Percentiles rank a stretch among this genome's conserved stretches.
These are phyloP conservation scores for Reticulitermes lucifugus DNA, from an alignment of 2,888 invertebrate species.

Conservation along the genomic window DNA sequence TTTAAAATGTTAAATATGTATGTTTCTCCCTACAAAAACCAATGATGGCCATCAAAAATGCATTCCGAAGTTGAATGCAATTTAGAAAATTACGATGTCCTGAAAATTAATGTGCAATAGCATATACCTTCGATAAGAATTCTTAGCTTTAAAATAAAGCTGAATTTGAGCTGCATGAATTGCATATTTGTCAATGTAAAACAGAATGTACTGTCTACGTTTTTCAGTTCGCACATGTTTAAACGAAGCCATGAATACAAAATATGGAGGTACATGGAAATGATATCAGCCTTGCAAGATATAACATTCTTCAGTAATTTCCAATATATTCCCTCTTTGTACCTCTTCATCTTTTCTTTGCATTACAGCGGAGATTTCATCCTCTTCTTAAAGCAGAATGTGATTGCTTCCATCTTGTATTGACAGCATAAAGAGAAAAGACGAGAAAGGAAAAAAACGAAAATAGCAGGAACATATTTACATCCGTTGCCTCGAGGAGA, in stretches of 20 bases:
- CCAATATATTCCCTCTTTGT: conserved; percentile 22
- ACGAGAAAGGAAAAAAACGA: background rate
- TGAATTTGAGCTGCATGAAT: background rate
- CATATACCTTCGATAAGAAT: background rate
- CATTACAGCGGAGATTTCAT: conserved; percentile 10
- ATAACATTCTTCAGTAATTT: conserved; percentile 22
- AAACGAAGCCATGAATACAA: conserved; percentile 1
- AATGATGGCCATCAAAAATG: background rate
- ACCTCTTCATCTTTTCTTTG: conserved; percentile 5
- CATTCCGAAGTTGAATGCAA: background rate
- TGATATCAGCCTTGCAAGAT: conserved; percentile 18
- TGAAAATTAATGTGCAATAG: conserved; percentile 2
- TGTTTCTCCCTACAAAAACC: background rate
- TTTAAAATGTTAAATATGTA: background rate
- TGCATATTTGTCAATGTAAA: background rate
- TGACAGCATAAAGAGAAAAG: conserved; percentile 34
- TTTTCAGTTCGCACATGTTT: background rate
- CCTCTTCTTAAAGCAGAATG: conserved; percentile 8
- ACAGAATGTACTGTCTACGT: background rate
- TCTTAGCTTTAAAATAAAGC: background rate
- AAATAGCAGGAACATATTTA: conserved; percentile 10
- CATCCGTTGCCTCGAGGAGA: conserved; percentile 8
- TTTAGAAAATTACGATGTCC: background rate
- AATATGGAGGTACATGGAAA: background rate
- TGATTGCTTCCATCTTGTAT: conserved; percentile 33